Evolutionary conservation across 2,113 vertebrate species (phyloP), one percentile per base, ranked within the genome.

Genomic region (Delphinus delphis): DNA sequence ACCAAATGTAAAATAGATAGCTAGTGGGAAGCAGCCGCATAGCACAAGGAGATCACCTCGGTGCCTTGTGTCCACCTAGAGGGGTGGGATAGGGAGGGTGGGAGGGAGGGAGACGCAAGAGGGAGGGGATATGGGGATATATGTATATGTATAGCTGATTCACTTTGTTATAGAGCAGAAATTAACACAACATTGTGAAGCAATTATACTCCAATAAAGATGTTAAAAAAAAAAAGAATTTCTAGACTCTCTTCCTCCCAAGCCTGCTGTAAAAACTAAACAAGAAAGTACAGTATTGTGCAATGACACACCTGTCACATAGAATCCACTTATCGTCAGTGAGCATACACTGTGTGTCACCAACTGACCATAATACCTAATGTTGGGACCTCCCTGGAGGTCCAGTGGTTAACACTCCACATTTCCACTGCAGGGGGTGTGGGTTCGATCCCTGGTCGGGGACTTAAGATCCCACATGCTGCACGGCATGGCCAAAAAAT

Each of bases 401-500:
- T 21, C 74, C 28, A 33, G 17, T 6, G 28, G 9, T 50, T 20
- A 77, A 33, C 74, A 50, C 28, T 31, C 73, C 31, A 44, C 18
- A 28, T 28, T 53, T 53, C 47, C 31, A 20, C 74, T 7, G 17
- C 47, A 77, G 47, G 28, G 74, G 47, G 9, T 21, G 28, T 47
- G 33, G 47, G 18, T 53, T 77, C 1, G 0, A 77, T 47, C 17
- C 47, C 31, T 33, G 47, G 28, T 53, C 5, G 2, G 47, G 47
- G 74, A 53, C 50, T 10, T 33, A 21, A 77, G 47, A n/a, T 77
- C 47, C 31, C 5, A 1, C 47, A 4, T 50, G 17, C 74, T 44
- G 50, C 28, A 33, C 5, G 2, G 17, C 9, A 28, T 0, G 1
- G 74, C 9, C 28, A 77, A 50, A 33, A 12, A 9, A 1, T 33